Base-by-base conservation (phyloP, 2,797 vertebrate genomes). In the Melanogrammus aeglefinus region DNA sequence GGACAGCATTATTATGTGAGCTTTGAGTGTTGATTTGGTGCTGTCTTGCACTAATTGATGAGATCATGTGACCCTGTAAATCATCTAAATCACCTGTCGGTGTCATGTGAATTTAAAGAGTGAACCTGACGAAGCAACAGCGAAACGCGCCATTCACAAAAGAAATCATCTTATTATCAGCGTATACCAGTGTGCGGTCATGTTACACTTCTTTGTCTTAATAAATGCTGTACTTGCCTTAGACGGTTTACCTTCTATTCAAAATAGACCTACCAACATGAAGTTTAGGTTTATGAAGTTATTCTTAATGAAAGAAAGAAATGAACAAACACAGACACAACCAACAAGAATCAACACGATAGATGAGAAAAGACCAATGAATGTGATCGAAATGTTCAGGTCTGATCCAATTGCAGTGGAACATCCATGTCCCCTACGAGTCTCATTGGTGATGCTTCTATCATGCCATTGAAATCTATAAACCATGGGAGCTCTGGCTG, bases 391-490 rank as follows among this genome's bases (percentile, higher is more conserved):
- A 69, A 69, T 27, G 63, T 69, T 12, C 7, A 3, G 63, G 24
- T 6, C 24, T 27, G 12, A 10, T 69, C 27, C 24, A 27, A 27
- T 27, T 13, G n/a, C 24, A 24, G 24, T 9, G 0, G 63, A 69
- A 69, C 27, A 24, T 69, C 63, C 27, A 66, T 27, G 57, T 12
- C 27, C 63, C 63, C 24, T 13, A 24, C 63, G 0, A 24, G 63
- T 12, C n/a, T 69, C 82, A 82, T 81, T 85, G 79, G 82, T 51
- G 2, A 75, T 78, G 78, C 78, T 83, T 86, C n/a, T n/a, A n/a
- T 83, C 88, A 88, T 85, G 81, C 86, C 73, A 78, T 82, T 86
- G 83, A 84, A 88, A 78, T 80, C 79, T 75, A 75, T 70, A 75
- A 79, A 81, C 76, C 84, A 39, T 87, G 81, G 77, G 84, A 57